Conservation (phyloP, 2,888 invertebrate species). For the Germaria angustata region DNA sequence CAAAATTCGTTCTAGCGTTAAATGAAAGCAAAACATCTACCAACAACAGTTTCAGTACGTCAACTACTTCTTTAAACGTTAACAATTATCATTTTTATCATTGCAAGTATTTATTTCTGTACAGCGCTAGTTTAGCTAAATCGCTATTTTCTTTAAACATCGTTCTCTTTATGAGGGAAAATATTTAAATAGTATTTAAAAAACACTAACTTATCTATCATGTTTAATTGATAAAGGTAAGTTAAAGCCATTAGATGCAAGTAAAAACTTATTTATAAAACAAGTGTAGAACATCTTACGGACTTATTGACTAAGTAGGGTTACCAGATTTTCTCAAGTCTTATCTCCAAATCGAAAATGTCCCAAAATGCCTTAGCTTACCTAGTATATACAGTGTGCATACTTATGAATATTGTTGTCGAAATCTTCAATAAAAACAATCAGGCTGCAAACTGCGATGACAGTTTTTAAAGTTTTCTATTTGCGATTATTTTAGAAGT, state of each 20-base stretch:
- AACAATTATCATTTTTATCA: background rate
- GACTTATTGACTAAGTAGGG: no score
- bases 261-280: background rate
- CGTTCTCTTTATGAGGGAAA: background rate
- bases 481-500: no score
- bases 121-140: background rate
- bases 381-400: no score
- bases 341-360: no score
- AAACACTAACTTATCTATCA: background rate
- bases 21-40: constrained; percentile 48
- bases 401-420: no score
- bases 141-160: background rate
- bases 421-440: no score
- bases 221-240: constrained; percentile 2
- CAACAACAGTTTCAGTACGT: constrained; percentile 21
- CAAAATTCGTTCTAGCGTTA: background rate
- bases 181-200: background rate
- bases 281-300: background rate
- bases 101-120: background rate
- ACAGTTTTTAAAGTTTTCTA: no score
- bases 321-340: no score
- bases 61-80: constrained; percentile 1
- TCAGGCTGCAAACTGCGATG: no score
- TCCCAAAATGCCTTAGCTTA: no score
- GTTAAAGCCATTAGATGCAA: background rate